Evolutionary conservation across 2,888 invertebrate species (phyloP), one percentile per base, ranked within the genome.

Genomic region (Drosophila greeni): DNA sequence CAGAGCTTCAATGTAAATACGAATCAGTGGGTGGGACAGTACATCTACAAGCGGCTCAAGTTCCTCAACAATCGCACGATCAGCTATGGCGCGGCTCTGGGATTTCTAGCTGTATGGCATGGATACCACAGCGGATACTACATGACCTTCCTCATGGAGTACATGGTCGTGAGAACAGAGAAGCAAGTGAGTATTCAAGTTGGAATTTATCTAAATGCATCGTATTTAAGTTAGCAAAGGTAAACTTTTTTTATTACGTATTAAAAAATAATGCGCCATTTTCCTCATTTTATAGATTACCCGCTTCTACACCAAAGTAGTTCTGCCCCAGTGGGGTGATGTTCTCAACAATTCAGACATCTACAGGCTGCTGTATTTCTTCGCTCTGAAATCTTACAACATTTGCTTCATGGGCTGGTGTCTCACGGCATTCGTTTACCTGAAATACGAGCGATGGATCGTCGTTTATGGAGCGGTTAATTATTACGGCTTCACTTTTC

Each of bases 71-170:
- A 94, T 88, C 92, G 94, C 20, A 91, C 91, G 39, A 89, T 93
- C 3, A 98, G 98, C 70, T 98, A 99, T 88, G 90, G 92, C 0
- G 91, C 92, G 0, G 95, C 98, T 0, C 89, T 99, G 39, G 59
- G 92, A 1, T 99, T 98, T 89, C 91, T 99, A 37, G 97, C 99
- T 0, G 85, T 97, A 0, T 99, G 99, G 99, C 99, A 99, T 88
- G 99, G 99, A 12, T 93, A 96, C 54, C 95, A 97, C 86, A 93
- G 95, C 11, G 98, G 99, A 1, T 99, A 99, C 86, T 99, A 97
- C 87, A 90, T 95, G 84, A 94, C 95, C 45, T 99, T 99, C 90
- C 91, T 95, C 60, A 93, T 97, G 88, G 99, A 99, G 86, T 98
- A 97, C 86, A 89, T 95, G 33, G 93, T 96, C 33, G 95, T 97